Conservation (phyloP, 1,140 invertebrate genomes). For the Platorchestia sp. region DNA sequence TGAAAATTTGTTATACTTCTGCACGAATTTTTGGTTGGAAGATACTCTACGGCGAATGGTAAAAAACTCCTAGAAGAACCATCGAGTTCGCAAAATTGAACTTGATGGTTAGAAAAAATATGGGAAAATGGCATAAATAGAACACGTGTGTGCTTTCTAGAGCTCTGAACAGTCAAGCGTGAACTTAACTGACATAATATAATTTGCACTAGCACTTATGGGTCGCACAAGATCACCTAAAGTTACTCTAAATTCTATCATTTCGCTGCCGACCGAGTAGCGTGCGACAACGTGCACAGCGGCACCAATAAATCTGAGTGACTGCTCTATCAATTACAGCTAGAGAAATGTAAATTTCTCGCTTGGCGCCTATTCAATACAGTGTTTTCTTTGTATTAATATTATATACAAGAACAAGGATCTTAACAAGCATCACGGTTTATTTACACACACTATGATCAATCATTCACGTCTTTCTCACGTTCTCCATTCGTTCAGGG, state of each 20-base stretch:
- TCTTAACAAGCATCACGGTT: slow-evolving; percentile 35
- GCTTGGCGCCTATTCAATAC: slow-evolving; percentile 11
- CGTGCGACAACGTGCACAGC: neutral
- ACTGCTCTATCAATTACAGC: neutral
- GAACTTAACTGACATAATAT: neutral
- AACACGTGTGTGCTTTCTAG: neutral
- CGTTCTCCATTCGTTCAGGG: neutral
- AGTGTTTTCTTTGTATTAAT: slow-evolving; percentile 41
- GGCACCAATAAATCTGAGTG: neutral
- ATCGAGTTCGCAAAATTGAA: neutral
- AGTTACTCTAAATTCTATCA: neutral
- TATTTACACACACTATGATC: slow-evolving; percentile 14
- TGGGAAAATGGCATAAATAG: neutral
- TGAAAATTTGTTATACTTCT: neutral
- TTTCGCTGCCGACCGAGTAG: neutral
- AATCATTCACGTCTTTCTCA: neutral
- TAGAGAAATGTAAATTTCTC: neutral
- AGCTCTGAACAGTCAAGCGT: neutral
- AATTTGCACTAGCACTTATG: neutral
- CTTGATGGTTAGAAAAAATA: neutral
- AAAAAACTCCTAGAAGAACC: too few species aligned
- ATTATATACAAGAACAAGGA: slow-evolving; percentile 25
- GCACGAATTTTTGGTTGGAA: neutral
- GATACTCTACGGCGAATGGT: neutral
- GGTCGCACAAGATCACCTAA: neutral